Conservation (phyloP, 2,113 vertebrate species). For the Cygnus atratus region DNA sequence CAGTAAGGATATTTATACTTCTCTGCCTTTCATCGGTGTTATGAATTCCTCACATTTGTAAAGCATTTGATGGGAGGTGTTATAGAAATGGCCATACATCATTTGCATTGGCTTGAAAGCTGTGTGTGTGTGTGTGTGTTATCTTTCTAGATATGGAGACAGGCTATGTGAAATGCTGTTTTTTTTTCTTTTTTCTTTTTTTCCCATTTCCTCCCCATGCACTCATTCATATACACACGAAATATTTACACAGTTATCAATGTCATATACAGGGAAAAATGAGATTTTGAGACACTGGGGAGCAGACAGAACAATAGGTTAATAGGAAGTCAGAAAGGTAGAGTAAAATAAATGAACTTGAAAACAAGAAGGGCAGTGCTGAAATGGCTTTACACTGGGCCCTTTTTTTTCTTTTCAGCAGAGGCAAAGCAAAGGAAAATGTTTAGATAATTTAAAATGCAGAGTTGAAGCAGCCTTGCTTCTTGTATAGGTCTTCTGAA, state of each 20-base stretch:
- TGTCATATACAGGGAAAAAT: not conserved
- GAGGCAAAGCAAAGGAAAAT: conserved; percentile 28
- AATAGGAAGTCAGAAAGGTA: not conserved
- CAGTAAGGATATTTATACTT: conserved; percentile 29
- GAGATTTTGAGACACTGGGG: not conserved
- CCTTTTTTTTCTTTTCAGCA: not conserved
- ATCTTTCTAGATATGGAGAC: not conserved
- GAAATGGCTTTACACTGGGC: not conserved
- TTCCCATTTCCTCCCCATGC: not conserved
- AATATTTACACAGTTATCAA: not conserved
- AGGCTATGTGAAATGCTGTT: not conserved
- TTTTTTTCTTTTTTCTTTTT: not conserved
- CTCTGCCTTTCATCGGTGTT: not conserved
- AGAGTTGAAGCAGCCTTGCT: not conserved
- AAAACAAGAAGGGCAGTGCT: not conserved
- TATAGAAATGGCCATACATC: not conserved
- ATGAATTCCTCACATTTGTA: conserved; percentile 43
- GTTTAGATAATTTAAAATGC: conserved; percentile 41
- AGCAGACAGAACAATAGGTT: not conserved
- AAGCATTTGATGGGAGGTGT: not conserved
- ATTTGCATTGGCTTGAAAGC: conserved; percentile 1
- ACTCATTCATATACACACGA: not conserved
- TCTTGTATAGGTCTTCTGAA: conserved; percentile 46
- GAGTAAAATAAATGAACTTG: not conserved
- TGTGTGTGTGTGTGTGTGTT: not conserved